Evolutionary conservation across 1,140 invertebrate genomes (phyloP).

Genomic region (Proales similis): DNA sequence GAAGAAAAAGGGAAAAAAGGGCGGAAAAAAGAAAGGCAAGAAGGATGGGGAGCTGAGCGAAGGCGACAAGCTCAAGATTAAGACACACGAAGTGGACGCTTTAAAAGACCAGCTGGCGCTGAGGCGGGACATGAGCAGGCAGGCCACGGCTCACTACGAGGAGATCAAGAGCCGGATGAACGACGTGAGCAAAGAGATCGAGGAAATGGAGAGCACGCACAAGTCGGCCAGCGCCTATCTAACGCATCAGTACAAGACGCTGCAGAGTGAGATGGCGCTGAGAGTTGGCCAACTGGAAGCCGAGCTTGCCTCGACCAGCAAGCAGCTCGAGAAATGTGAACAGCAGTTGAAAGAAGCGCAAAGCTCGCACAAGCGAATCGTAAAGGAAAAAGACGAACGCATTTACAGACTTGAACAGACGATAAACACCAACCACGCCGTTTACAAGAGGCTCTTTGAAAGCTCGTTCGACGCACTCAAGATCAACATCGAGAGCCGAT

Average conservation of each 20-base stretch:
- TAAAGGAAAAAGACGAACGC: conserved; percentile 25
- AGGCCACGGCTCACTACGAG: conserved; percentile 31
- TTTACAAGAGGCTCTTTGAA: conserved; percentile 20
- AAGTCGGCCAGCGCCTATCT: conserved; percentile 31
- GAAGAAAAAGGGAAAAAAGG: conserved; percentile 24
- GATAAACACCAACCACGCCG: conserved; percentile 7
- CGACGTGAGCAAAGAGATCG: conserved; percentile 23
- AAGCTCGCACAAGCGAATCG: neutral
- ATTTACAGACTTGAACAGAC: conserved; percentile 12
- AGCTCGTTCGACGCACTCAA: conserved; percentile 5
- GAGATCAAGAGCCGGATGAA: conserved; percentile 14
- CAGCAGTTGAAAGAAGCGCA: conserved; percentile 1
- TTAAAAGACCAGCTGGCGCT: conserved; percentile 29
- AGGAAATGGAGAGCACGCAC: conserved; percentile 33
- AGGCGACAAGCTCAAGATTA: conserved; percentile 26
- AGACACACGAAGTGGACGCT: conserved; percentile 28
- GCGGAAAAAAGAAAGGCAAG: conserved; percentile 10
- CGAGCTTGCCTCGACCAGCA: conserved; percentile 9
- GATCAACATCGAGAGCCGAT: neutral
- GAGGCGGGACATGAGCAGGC: conserved; percentile 5
- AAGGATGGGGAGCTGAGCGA: conserved; percentile 36
- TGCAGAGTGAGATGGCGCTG: conserved; percentile 35
- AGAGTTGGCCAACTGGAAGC: conserved; percentile 31
- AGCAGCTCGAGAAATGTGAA: conserved; percentile 14
- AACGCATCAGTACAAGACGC: conserved; percentile 32